A percentile compares a stretch with the other conserved stretches of the same genome.
Evolutionary conservation across 1,140 invertebrate genomes (phyloP).

Genomic region (Lepidostoma basale): DNA sequence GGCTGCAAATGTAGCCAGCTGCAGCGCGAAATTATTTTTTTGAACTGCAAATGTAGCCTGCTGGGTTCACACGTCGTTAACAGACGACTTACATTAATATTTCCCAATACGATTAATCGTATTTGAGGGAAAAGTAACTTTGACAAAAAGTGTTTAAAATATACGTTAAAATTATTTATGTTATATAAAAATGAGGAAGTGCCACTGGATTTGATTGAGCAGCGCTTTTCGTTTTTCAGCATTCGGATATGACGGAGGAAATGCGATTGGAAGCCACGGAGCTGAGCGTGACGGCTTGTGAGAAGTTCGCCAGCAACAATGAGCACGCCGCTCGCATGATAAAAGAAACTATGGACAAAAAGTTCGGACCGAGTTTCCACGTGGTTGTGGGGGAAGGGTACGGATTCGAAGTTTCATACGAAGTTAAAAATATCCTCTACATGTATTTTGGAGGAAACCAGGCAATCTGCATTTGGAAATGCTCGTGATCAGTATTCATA

Average conservation of each 20-base stretch:
- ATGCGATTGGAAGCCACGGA: slow-evolving; percentile 89
- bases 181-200: too few relatives aligned
- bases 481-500: slow-evolving; percentile 60
- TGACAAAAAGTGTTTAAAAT: too few relatives aligned
- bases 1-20: too few relatives aligned
- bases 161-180: too few relatives aligned
- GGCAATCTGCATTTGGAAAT: slow-evolving; percentile 91
- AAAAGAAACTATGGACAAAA: slow-evolving; percentile 93
- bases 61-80: too few relatives aligned
- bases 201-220: too few relatives aligned
- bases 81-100: too few relatives aligned
- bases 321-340: slow-evolving; percentile 80
- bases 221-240: slow-evolving; percentile 57
- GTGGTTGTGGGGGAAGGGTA: slow-evolving; percentile 92
- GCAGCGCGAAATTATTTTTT: too few relatives aligned
- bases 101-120: too few relatives aligned
- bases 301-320: slow-evolving; percentile 84
- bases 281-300: slow-evolving; percentile 87
- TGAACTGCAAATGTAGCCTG: too few relatives aligned
- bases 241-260: slow-evolving; percentile 90
- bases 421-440: slow-evolving; percentile 87
- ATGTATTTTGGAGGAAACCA: slow-evolving; percentile 92
- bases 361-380: slow-evolving; percentile 92
- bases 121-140: too few relatives aligned
- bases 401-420: slow-evolving; percentile 91